These are phyloP conservation scores for Oligia latruncula DNA, from an alignment of 2,888 invertebrate species.

Conservation along the genomic window DNA sequence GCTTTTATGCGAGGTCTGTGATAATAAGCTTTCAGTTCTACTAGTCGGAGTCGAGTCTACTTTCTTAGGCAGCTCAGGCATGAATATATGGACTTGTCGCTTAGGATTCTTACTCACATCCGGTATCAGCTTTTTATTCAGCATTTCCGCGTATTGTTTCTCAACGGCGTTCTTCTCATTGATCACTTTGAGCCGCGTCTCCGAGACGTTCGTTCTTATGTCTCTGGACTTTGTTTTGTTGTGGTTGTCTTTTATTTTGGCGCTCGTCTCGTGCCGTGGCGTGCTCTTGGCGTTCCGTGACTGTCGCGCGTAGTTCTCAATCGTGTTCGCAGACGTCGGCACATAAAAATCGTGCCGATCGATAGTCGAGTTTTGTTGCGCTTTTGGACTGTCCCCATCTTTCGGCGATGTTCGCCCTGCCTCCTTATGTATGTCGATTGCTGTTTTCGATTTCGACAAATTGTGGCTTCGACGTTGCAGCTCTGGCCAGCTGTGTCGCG, in stretches of 20 bases:
- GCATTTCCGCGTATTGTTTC: conserved; percentile 85
- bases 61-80: conserved; percentile 92
- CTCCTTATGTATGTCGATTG: conserved; percentile 80
- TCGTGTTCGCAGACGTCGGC: conserved; percentile 86
- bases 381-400: conserved; percentile 77
- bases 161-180: conserved; percentile 82
- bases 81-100: conserved; percentile 93
- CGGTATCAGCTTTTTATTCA: conserved; percentile 85
- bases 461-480: conserved; percentile 79
- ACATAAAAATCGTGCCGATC: conserved; percentile 86
- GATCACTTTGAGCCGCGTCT: conserved; percentile 83
- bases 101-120: conserved; percentile 85
- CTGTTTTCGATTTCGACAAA: conserved; percentile 82
- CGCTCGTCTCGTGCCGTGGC: conserved; percentile 76
- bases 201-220: conserved; percentile 76
- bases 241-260: conserved; percentile 74
- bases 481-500: conserved; percentile 86
- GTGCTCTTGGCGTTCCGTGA: conserved; percentile 85
- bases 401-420: conserved; percentile 75
- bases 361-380: conserved; percentile 80
- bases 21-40: conserved; percentile 81
- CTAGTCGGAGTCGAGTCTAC: conserved; percentile 79
- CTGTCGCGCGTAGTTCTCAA: conserved; percentile 88
- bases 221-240: conserved; percentile 81
- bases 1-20: conserved; percentile 73